Evolutionary conservation across 1,140 invertebrate genomes (phyloP).

Genomic region (Antheraea mylitta): DNA sequence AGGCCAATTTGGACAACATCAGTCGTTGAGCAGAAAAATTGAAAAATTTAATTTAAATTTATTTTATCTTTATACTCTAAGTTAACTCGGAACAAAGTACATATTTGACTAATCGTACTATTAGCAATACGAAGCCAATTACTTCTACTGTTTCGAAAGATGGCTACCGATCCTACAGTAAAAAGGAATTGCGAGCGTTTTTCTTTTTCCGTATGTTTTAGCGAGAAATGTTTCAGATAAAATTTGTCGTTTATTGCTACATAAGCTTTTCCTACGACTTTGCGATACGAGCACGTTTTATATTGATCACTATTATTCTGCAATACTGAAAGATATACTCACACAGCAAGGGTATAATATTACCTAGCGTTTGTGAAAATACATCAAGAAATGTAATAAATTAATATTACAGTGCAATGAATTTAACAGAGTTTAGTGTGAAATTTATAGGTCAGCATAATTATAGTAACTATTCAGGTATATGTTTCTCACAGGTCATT

Average conservation of each 20-base stretch:
- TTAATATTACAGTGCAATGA: too few species aligned
- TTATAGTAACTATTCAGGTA: too few species aligned
- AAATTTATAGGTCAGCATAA: too few species aligned
- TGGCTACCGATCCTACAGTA: background rate
- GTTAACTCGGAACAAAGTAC: too few species aligned
- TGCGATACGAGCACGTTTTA: background rate
- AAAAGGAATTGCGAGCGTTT: background rate
- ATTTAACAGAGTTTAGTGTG: too few species aligned
- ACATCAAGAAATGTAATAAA: background rate
- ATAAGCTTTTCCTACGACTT: constrained; percentile 2
- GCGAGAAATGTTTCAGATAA: constrained; percentile 7
- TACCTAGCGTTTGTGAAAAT: background rate
- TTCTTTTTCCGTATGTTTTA: constrained; percentile 3
- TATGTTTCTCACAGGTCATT: too few species aligned
- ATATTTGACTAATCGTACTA: too few species aligned
- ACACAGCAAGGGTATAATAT: background rate
- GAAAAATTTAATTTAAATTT: too few species aligned
- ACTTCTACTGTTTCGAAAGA: background rate
- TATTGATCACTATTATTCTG: background rate
- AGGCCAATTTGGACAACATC: too few species aligned
- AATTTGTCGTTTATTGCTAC: constrained; percentile 3
- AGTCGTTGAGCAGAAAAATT: too few species aligned
- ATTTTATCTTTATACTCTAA: too few species aligned
- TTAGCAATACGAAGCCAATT: background rate
- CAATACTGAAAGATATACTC: background rate